A percentile compares a stretch with the other conserved stretches of the same genome.
phyloP scores from a whole-genome alignment of 2,888 invertebrate species.

The Cosmia pyralina region DNA sequence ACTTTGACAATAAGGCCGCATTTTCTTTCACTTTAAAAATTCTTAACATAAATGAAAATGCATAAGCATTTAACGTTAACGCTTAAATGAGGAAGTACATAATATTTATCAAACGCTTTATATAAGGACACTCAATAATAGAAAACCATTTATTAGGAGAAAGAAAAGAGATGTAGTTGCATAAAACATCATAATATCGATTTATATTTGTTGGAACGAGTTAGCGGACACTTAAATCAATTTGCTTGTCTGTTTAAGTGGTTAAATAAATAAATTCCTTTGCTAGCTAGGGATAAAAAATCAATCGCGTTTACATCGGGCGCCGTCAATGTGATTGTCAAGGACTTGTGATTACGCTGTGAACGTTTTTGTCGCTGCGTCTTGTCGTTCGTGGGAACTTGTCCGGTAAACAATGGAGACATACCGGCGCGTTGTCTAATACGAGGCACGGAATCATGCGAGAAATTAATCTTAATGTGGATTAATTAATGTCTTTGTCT shows the following conservation, averaged over 20 bases:
- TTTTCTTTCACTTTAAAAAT: not conserved
- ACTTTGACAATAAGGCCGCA: not conserved
- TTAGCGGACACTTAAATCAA: slow-evolving; percentile 30
- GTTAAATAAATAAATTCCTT: slow-evolving; percentile 66
- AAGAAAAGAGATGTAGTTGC: slow-evolving; percentile 11
- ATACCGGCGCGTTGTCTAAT: slow-evolving; percentile 60
- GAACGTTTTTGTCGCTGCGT: slow-evolving; percentile 67
- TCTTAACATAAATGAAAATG: not conserved
- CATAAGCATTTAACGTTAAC: not conserved
- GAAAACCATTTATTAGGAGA: slow-evolving; percentile 17
- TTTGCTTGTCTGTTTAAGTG: slow-evolving; percentile 61
- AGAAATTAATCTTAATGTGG: slow-evolving; percentile 61
- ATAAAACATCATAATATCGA: slow-evolving; percentile 28
- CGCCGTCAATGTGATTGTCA: slow-evolving; percentile 72
- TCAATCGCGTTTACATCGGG: slow-evolving; percentile 63
- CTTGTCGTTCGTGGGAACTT: slow-evolving; percentile 70
- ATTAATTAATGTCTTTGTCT: slow-evolving; percentile 37
- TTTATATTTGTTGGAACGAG: slow-evolving; percentile 31
- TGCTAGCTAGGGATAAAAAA: slow-evolving; percentile 60
- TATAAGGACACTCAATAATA: not conserved
- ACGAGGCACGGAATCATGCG: slow-evolving; percentile 53
- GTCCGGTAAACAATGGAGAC: slow-evolving; percentile 64
- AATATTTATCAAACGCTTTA: slow-evolving; percentile 1
- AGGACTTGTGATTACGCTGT: slow-evolving; percentile 70
- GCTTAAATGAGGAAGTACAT: slow-evolving; percentile 11